These are phyloP conservation scores for Itoplectis maculator DNA, from an alignment of 2,888 invertebrate genomes.

Conservation along the genomic window DNA sequence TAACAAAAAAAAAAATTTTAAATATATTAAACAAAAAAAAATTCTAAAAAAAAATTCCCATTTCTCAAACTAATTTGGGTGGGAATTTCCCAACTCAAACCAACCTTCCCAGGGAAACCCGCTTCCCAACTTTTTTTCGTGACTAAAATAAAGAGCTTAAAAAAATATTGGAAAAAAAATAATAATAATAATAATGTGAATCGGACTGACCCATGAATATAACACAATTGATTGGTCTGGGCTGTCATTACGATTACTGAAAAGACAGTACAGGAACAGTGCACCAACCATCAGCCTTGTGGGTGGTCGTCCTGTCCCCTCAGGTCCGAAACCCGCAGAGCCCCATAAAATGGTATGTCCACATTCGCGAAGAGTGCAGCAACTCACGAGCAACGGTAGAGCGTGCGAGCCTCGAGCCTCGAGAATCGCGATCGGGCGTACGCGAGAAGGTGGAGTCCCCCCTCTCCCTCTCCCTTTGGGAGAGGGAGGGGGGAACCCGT, in stretches of 20 bases:
- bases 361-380: too few relatives aligned
- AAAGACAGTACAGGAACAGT: too few relatives aligned
- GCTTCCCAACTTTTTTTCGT: not conserved
- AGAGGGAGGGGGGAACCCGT: conserved; percentile 83
- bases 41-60: too few relatives aligned
- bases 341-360: too few relatives aligned
- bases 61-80: too few relatives aligned
- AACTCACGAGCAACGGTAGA: conserved; percentile 11
- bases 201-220: not conserved
- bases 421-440: conserved; percentile 57
- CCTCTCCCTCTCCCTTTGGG: too few relatives aligned
- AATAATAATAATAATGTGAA: too few relatives aligned
- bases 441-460: conserved; percentile 55
- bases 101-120: too few relatives aligned
- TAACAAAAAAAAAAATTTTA: too few relatives aligned
- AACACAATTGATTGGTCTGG: not conserved
- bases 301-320: conserved; percentile 21
- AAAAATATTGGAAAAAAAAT: not conserved
- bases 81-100: too few relatives aligned
- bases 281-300: not conserved
- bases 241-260: conserved; percentile 7
- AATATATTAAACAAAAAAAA: too few relatives aligned
- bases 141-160: not conserved
- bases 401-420: conserved; percentile 42
- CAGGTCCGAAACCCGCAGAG: too few relatives aligned